A percentile compares a stretch with the other conserved stretches of the same genome.
phyloP scores from a whole-genome alignment of 2,888 invertebrate species.

The Scaptomyza reducta region DNA sequence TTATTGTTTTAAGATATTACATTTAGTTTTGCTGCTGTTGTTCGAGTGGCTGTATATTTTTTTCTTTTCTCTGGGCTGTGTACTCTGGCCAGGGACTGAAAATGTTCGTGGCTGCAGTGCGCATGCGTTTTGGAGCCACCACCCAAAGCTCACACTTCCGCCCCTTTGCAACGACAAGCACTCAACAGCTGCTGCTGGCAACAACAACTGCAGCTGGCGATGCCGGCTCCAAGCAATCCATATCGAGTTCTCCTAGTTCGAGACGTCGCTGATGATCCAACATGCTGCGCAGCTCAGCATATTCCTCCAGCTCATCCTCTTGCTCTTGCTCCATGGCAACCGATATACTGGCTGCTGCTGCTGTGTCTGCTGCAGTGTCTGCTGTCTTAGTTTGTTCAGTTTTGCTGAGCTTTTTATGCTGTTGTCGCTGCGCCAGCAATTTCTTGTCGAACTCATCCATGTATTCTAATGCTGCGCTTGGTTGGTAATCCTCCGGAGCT shows the following conservation, averaged over 20 bases:
- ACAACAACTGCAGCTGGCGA: conserved; percentile 30
- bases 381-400: not conserved
- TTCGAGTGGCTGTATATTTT: conserved; percentile 17
- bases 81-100: conserved; percentile 46
- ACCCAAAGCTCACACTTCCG: conserved; percentile 37
- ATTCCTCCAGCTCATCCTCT: conserved; percentile 55
- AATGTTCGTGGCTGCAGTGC: conserved; percentile 18
- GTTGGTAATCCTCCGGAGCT: conserved; percentile 85
- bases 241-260: conserved; percentile 69
- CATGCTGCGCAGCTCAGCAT: conserved; percentile 47
- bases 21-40: conserved; percentile 35
- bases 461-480: conserved; percentile 84
- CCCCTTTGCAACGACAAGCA: conserved; percentile 13
- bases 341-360: not conserved
- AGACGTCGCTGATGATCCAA: conserved; percentile 64
- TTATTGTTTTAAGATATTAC: conserved; percentile 17
- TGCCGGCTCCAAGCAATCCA: conserved; percentile 49
- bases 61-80: conserved; percentile 40
- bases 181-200: conserved; percentile 48
- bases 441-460: conserved; percentile 85
- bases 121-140: conserved; percentile 53
- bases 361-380: conserved; percentile 1
- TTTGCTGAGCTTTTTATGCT: conserved; percentile 18
- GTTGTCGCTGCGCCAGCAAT: conserved; percentile 50
- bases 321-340: conserved; percentile 41